These are phyloP conservation scores for Macropus fuliginosus DNA, from an alignment of 2,797 vertebrate genomes.

Conservation along the genomic window DNA sequence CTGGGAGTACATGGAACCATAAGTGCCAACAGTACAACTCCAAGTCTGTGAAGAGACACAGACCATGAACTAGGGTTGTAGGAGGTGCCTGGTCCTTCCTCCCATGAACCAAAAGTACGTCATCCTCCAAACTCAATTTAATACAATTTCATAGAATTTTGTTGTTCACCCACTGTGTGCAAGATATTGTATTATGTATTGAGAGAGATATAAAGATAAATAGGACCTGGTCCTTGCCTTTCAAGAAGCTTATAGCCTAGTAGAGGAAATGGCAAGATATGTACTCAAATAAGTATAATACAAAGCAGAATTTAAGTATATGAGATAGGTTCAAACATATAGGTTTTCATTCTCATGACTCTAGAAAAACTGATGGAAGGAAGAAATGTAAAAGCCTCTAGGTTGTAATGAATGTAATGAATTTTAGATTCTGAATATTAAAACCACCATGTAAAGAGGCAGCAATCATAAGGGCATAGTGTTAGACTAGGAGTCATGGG, in stretches of 20 bases:
- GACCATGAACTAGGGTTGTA: background rate
- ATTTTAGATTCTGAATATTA: background rate
- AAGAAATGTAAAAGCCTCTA: background rate
- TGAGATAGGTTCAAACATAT: background rate
- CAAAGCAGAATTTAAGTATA: background rate
- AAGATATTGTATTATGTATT: background rate
- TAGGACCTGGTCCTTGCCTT: background rate
- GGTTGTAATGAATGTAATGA: background rate
- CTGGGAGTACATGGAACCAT: background rate
- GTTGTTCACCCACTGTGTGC: background rate
- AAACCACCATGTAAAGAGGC: background rate
- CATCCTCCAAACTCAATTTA: background rate
- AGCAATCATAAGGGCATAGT: background rate
- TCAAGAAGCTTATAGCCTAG: conserved; percentile 2
- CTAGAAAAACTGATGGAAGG: background rate
- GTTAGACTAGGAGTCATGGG: background rate
- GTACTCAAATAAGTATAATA: background rate
- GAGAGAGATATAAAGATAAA: background rate
- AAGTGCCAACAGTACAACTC: background rate
- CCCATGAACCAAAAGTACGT: background rate
- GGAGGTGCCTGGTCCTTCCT: background rate
- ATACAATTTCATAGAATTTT: background rate
- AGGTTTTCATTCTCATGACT: background rate
- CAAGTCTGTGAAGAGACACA: background rate
- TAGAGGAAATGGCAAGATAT: conserved; percentile 17